Percentiles rank a stretch among this genome's conserved stretches.
phyloP scores from a whole-genome alignment of 2,888 invertebrate genomes.

The Serrognathus titanus region DNA sequence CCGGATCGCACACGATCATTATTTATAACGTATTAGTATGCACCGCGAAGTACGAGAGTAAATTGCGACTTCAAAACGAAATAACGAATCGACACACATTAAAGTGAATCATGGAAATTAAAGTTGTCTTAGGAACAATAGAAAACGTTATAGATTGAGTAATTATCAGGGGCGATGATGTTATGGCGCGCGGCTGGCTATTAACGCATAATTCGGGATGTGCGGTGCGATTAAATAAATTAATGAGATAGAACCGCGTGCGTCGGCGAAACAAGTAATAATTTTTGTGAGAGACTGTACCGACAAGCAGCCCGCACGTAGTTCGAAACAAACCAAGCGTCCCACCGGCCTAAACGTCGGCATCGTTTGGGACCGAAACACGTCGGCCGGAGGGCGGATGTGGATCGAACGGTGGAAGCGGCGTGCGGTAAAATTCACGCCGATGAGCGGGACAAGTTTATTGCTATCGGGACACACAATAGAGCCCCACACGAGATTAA shows the following conservation, averaged over 20 bases:
- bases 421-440: not conserved
- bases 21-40: too few species aligned
- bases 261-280: not conserved
- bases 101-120: too few species aligned
- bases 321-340: not conserved
- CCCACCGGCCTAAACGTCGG: not conserved
- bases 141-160: too few species aligned
- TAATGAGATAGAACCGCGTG: not conserved
- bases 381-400: not conserved
- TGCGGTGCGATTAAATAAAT: not conserved
- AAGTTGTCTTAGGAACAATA: too few species aligned
- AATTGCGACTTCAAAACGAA: too few species aligned
- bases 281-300: not conserved
- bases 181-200: not conserved
- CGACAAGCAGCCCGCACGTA: not conserved
- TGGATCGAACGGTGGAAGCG: not conserved
- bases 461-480: conserved; percentile 22
- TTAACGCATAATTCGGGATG: not conserved
- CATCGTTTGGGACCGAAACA: not conserved
- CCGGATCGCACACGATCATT: too few species aligned
- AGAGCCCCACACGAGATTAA: conserved; percentile 34
- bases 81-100: too few species aligned
- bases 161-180: too few species aligned
- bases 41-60: too few species aligned
- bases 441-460: conserved; percentile 3